Base-by-base conservation (phyloP, 2,888 invertebrate species). In the Drosophila formosana region DNA sequence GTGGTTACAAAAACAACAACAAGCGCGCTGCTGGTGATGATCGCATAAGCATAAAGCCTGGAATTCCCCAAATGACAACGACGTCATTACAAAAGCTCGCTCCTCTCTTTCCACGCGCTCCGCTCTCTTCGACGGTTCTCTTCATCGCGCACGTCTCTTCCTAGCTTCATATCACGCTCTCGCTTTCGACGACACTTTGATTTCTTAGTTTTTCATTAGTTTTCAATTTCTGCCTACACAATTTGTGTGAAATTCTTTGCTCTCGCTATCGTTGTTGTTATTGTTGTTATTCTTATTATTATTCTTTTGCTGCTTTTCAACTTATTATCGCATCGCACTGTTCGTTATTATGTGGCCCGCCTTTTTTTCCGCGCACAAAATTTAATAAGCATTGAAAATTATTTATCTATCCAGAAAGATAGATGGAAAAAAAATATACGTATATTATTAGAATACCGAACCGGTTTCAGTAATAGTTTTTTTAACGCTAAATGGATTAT, bases 1-100 rank as follows among this genome's bases (percentile, higher is more conserved):
- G n/a, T 4, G n/a, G 4, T 13, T 51, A 58, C 63, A 69, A 66
- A 64, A 57, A 71, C 61, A 76, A 68, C 58, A 68, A 60, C 64
- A 65, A 56, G 39, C 56, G 41, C n/a, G 43, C 61, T 51, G 37
- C 45, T 71, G 43, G 51, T 70, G 86, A 86, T 89, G 88, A 88
- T 85, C 88, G 80, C 79, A 89, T 81, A 77, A 73, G 71, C 75
- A 89, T 88, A 89, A 86, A 89, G 89, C 78, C 82, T 73, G 89
- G 85, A 86, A 88, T 89, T 89, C 89, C 85, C 85, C 73, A 87
- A 68, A 68, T 18, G 62, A 77, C 62, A 79, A 51, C 69, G 68
- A 89, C 85, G 88, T 89, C 89, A 84, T 56, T 72, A 79, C 69
- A 75, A 77, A 78, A 80, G 66, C 73, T 50, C 66, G 61, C 63